Evolutionary conservation across 2,113 vertebrate genomes (phyloP).

Genomic region (Chitala chitala): DNA sequence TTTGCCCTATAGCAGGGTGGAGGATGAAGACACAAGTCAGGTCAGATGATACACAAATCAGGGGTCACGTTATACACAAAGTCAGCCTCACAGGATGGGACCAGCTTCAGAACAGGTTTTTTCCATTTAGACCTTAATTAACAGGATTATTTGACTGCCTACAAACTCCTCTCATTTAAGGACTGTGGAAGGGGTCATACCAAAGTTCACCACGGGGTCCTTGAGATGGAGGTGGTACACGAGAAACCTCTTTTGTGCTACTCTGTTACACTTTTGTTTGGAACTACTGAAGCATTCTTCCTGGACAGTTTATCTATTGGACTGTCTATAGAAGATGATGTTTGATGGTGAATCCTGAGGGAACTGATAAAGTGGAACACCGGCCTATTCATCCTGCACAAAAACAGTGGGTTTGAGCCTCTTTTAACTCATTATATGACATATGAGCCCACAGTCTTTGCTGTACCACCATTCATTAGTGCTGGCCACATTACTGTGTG

Average conservation of each 20-base stretch:
- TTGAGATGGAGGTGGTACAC: not conserved
- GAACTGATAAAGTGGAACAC: not conserved
- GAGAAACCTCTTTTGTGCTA: not conserved
- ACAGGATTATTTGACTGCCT: conserved; percentile 24
- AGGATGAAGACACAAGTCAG: too few species aligned
- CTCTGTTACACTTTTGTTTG: not conserved
- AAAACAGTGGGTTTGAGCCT: not conserved
- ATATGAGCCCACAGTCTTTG: not conserved
- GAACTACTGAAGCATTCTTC: not conserved
- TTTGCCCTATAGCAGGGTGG: too few species aligned
- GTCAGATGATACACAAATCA: too few species aligned
- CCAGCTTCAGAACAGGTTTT: not conserved
- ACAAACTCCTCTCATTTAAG: not conserved
- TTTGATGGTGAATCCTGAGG: not conserved
- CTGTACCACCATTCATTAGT: conserved; percentile 30
- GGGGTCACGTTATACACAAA: not conserved
- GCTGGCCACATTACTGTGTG: not conserved
- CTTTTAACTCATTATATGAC: not conserved
- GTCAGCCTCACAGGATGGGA: not conserved
- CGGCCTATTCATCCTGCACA: not conserved
- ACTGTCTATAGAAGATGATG: not conserved
- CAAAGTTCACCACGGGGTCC: conserved; percentile 18
- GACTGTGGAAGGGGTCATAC: not conserved
- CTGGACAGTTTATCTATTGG: not conserved
- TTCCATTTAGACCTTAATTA: conserved; percentile 33